Base-by-base conservation (phyloP, 2,888 invertebrate genomes). In the Malthinus flaveolus region DNA sequence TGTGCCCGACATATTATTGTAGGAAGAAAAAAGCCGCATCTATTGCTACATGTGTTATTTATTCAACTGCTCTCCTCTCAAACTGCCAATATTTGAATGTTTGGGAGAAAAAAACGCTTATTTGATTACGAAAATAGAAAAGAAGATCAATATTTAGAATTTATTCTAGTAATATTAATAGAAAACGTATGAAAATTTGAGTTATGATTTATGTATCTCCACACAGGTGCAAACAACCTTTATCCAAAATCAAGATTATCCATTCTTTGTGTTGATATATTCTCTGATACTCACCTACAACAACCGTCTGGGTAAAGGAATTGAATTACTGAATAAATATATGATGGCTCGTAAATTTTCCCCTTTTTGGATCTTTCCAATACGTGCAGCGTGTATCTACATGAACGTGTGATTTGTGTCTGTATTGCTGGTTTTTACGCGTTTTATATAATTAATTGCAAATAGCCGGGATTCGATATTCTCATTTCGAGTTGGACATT, bases 251-350 rank as follows among this genome's bases (percentile, higher is more conserved):
- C 69, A 71, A 67, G 67, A 70, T 73, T 69, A 71, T 71, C 71
- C 71, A 72, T 73, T 71, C 71, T 72, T 73, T 72, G 68, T 68
- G 68, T 66, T 60, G 63, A 65, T 68, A 71, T 71, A 70, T 73
- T 71, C 67, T 65, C 66, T 65, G 69, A 70, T 64, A 63, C 68
- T 69, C 65, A 64, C 65, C 69, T 63, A 62, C 63, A 23, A 23
- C 23, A 23, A 23, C 23, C 23, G 23, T 23, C 5, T 64, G 67
- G 66, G 58, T 42, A 69, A 71, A 71, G 73, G 73, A 74, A 74
- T 74, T 72, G 72, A 74, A 74, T 74, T 71, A 69, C 71, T 67
- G 72, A 71, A 73, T 73, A 74, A 74, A 74, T 75, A 73, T 74
- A 71, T 71, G 72, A 72, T 72, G 69, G 71, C 63, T 68, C 72